Base-by-base conservation (phyloP, 2,888 invertebrate species). In the Atrina japonica region DNA sequence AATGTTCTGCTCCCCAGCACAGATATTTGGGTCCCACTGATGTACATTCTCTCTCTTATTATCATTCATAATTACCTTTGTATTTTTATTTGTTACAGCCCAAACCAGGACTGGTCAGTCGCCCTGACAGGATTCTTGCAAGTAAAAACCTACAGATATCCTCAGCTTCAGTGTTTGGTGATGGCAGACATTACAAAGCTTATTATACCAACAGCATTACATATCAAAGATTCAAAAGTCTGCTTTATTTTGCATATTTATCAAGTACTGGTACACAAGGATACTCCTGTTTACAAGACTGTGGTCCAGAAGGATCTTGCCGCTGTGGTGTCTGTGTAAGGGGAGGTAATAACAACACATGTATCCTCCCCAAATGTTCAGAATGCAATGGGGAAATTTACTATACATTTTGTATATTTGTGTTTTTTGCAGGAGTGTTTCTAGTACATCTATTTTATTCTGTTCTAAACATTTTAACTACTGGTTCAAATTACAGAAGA, bases 291-390 rank as follows among this genome's bases (percentile, higher is more conserved):
- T 29, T 69, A 14, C 86, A 88, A 55, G 88, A 88, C 73, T 88
- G 88, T 78, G 88, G 88, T 3, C 88, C 88, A 11, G 80, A 82
- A 55, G 88, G 87, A 6, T 85, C 84, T 0, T 88, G 88, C 70
- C 76, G 85, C 1, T 88, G 88, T 78, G 87, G 88, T 1, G 71
- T 88, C 3, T 88, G 88, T 76, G 80, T 84, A 16, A 76, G 69
- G 41, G 81, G 81, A 25, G 86, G 82, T 29, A 83, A 84, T 63
- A 9, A 67, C 5, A 71, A 77, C 14, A 74, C 74, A n/a, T 87
- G 87, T 67, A 52, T 70, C 5, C 61, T 86, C 27, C 87, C 86
- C 9, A 50, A 81, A 45, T 88, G 88, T 76, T 43, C 64, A 16
- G 84, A 83, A 59, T 88, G 88, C 56, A 75, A 67, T 67, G 30